Conservation (phyloP, 2,797 vertebrate genomes). For the Catamblyrhynchus diadema region DNA sequence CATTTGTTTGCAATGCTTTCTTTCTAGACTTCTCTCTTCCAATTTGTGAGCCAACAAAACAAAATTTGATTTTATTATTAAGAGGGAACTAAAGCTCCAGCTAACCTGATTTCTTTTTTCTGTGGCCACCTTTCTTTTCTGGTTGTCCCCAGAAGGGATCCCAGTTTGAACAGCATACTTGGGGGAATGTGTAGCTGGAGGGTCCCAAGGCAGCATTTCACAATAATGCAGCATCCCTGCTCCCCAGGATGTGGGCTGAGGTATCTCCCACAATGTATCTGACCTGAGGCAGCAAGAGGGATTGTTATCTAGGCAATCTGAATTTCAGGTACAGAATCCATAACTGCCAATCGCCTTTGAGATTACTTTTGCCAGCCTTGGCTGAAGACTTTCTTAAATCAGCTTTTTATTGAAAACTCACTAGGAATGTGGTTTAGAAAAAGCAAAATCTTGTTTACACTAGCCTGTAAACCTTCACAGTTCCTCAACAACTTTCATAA, state of each 20-base stretch:
- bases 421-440: background rate
- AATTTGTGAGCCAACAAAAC: background rate
- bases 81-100: background rate
- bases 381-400: background rate
- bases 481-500: slow-evolving; percentile 6
- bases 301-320: background rate
- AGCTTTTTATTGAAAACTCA: background rate
- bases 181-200: background rate
- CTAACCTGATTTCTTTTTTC: background rate
- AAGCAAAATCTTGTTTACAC: background rate
- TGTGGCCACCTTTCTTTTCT: background rate
- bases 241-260: background rate
- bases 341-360: background rate
- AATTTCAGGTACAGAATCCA: background rate
- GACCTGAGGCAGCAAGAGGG: background rate
- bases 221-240: background rate
- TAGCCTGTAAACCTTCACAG: background rate
- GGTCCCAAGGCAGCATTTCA: background rate
- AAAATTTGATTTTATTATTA: background rate
- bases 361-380: background rate
- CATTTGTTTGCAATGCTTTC: background rate
- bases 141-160: background rate
- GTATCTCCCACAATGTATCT: background rate
- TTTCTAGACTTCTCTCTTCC: background rate
- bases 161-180: fast-evolving